Conservation (phyloP, 2,888 invertebrate species). For the Dorcus hopei region DNA sequence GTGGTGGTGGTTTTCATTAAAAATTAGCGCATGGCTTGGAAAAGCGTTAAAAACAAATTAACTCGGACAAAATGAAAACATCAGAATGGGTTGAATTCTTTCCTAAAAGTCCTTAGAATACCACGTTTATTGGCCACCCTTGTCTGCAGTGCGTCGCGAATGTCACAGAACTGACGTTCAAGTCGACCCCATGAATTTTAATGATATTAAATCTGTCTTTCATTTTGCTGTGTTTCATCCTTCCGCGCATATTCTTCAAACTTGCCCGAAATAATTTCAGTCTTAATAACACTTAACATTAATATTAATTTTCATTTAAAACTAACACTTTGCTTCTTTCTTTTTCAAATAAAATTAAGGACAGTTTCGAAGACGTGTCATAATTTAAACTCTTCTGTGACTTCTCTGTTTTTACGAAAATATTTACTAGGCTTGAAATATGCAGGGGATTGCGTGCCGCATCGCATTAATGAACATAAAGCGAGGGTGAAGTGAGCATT, state of each 20-base stretch:
- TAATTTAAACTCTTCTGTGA: too few relatives aligned
- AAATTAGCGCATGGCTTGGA: too few relatives aligned
- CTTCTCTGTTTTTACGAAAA: too few relatives aligned
- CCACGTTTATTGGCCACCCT: constrained; percentile 37
- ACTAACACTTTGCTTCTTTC: too few relatives aligned
- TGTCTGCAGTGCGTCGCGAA: constrained; percentile 32
- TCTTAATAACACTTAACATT: neutral
- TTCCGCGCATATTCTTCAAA: constrained; percentile 1
- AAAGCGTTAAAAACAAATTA: neutral
- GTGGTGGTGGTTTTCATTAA: too few relatives aligned
- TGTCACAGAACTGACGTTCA: constrained; percentile 36
- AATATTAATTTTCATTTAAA: too few relatives aligned
- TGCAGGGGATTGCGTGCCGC: too few relatives aligned
- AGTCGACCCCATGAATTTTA: constrained; percentile 37
- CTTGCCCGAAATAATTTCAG: neutral
- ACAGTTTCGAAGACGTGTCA: too few relatives aligned
- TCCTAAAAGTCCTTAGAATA: constrained; percentile 27
- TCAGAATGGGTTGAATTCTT: constrained; percentile 17
- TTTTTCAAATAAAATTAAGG: too few relatives aligned
- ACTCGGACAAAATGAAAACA: constrained; percentile 19
- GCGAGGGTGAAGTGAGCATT: too few relatives aligned
- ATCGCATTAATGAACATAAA: too few relatives aligned
- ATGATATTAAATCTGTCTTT: constrained; percentile 38
- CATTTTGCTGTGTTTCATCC: constrained; percentile 29
- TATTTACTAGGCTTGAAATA: too few relatives aligned